Conservation (phyloP, 2,797 vertebrate genomes). For the Cryptoblepharus egeriae region DNA sequence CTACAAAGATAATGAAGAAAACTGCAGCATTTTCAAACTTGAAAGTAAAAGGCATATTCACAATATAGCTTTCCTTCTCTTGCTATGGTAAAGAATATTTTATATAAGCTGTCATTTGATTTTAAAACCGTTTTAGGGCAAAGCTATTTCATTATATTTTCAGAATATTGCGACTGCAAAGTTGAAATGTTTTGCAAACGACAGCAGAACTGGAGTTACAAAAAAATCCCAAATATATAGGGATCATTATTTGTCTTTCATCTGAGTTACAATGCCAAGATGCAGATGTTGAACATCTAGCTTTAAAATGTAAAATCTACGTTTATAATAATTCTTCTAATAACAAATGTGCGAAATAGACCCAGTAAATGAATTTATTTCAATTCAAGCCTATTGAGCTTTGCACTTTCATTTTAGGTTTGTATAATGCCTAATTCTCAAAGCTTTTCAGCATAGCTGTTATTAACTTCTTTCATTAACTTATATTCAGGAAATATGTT, state of each 20-base stretch:
- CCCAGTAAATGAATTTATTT: slow-evolving; percentile 52
- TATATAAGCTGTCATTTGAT: slow-evolving; percentile 55
- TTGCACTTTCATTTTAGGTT: slow-evolving; percentile 28
- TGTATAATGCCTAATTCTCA: slow-evolving; percentile 54
- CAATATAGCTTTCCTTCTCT: slow-evolving; percentile 53
- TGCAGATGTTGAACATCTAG: slow-evolving; percentile 45
- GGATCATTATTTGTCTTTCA: slow-evolving; percentile 50
- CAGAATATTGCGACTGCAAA: slow-evolving; percentile 55
- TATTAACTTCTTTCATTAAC: slow-evolving; percentile 79
- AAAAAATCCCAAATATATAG: slow-evolving; percentile 53
- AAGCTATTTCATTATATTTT: slow-evolving; percentile 58
- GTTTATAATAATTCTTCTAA: slow-evolving; percentile 54
- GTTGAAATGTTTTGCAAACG: slow-evolving; percentile 64
- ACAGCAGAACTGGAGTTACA: slow-evolving; percentile 60
- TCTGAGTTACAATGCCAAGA: slow-evolving; percentile 46
- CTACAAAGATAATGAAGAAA: slow-evolving; percentile 47
- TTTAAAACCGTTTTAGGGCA: slow-evolving; percentile 54
- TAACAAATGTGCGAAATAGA: slow-evolving; percentile 52
- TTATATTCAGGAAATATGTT: slow-evolving; percentile 72
- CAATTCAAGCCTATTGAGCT: slow-evolving; percentile 53
- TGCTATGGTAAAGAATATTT: slow-evolving; percentile 47
- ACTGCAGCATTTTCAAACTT: slow-evolving; percentile 54
- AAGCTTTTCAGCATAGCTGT: slow-evolving; percentile 57
- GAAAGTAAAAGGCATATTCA: not conserved
- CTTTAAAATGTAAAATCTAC: slow-evolving; percentile 46